Conservation (phyloP, 1,140 invertebrate genomes). For the Drosophila virilis region DNA sequence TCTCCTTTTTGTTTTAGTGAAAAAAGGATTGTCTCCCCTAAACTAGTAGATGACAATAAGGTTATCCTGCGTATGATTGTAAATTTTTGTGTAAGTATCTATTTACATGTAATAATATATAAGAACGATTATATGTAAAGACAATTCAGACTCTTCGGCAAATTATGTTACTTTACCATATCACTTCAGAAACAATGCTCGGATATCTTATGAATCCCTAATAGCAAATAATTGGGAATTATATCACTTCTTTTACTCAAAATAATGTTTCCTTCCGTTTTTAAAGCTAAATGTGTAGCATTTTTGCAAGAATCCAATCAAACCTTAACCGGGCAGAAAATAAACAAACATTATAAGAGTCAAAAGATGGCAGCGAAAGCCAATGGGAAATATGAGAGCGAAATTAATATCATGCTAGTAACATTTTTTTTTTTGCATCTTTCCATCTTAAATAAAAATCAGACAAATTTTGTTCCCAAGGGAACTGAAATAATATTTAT, state of each 20-base stretch:
- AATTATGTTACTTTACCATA: too few relatives aligned
- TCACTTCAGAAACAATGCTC: neutral
- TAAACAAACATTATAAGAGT: constrained; percentile 56
- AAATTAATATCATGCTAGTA: constrained; percentile 29
- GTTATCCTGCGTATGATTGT: neutral
- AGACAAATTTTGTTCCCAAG: constrained; percentile 13
- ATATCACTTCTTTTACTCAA: neutral
- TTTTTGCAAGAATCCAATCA: constrained; percentile 15
- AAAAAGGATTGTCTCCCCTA: neutral
- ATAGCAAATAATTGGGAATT: neutral
- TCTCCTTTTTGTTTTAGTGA: neutral
- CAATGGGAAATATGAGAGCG: constrained; percentile 12
- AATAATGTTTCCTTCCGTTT: neutral
- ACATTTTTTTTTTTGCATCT: neutral
- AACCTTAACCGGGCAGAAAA: constrained; percentile 1
- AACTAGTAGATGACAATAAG: neutral
- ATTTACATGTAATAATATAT: neutral
- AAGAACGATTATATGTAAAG: too few relatives aligned
- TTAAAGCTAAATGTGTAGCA: constrained; percentile 15
- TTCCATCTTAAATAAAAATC: constrained; percentile 22
- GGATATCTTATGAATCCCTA: too few relatives aligned
- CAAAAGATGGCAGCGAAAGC: constrained; percentile 3
- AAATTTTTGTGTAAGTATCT: neutral
- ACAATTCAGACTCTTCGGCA: too few relatives aligned
- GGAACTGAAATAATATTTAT: constrained; percentile 60